Evolutionary conservation across 1,140 invertebrate genomes (phyloP), one percentile per base, ranked within the genome.

Genomic region (Ceratina calcarata): DNA sequence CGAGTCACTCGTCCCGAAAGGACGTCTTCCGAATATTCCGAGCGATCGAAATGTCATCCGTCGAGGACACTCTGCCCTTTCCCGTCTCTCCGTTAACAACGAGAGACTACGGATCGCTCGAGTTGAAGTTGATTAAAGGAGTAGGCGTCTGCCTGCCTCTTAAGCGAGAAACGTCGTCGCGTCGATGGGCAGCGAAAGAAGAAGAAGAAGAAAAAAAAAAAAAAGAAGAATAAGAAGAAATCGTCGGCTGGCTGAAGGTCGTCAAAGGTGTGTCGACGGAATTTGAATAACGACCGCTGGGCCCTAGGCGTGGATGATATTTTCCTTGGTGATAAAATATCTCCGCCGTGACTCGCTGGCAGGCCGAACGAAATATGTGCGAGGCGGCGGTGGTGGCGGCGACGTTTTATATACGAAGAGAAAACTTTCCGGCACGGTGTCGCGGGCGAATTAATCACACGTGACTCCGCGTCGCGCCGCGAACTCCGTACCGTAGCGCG

Each of bases 11-110:
- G 62, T 55, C 58, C 57, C 72, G 57, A 73, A 10, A 80, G 22
- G 58, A 82, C 45, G 24, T 69, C 45, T 69, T 60, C 74, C 68
- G 58, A 77, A 85, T 82, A 80, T 80, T 85, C 66, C 45, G 20
- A 57, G 13, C 73, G 45, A 80, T 85, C 80, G 69, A 80, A 86
- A 86, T 83, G 84, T 86, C 77, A 85, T 55, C 71, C n/a, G 45
- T 16, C 10, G 27, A 77, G 60, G 15, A 45, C 61, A 22, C 13
- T 18, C 37, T 74, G 55, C 60, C 72, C 68, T 85, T 81, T 85
- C 37, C 16, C 57, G 65, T 7, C 37, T 37, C 74, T 62, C 70
- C 55, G 58, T 1, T 66, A 78, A 55, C 51, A 85, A 57, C 70
- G 55, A 55, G 61, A 27, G 55, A 32, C 69, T 18, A 13, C 22